Percentiles rank a stretch among this genome's conserved stretches.
Conservation (phyloP, 2,797 vertebrate genomes). For the Spea hammondii region DNA sequence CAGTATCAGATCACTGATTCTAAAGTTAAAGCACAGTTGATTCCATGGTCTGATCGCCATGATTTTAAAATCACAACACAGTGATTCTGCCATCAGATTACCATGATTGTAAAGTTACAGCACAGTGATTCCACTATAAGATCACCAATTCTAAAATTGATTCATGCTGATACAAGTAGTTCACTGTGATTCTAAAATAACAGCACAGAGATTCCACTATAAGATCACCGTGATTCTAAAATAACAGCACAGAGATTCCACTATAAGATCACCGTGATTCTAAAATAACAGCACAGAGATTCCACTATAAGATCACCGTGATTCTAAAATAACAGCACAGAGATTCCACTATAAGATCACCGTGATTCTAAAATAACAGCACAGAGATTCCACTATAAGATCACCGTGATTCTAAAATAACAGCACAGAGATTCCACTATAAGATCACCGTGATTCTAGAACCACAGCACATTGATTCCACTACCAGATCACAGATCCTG, state of each 20-base stretch:
- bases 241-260: neutral
- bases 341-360: neutral
- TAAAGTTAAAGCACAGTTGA: too few species aligned
- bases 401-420: neutral
- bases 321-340: neutral
- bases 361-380: too few species aligned
- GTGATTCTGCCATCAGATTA: neutral
- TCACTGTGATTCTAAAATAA: too few species aligned
- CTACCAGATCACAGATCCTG: too few species aligned
- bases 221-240: neutral
- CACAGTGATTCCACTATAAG: neutral
- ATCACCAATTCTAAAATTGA: too few species aligned
- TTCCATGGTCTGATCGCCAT: neutral
- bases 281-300: neutral
- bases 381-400: neutral
- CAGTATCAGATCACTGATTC: neutral
- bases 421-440: neutral
- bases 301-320: neutral
- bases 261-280: neutral
- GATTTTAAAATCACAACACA: neutral
- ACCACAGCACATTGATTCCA: neutral
- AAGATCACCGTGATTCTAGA: neutral
- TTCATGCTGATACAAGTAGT: too few species aligned
- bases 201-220: neutral
- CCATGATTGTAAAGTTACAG: neutral